These are phyloP conservation scores for Tamias sibiricus DNA, from an alignment of 2,113 vertebrate species.

Conservation along the genomic window DNA sequence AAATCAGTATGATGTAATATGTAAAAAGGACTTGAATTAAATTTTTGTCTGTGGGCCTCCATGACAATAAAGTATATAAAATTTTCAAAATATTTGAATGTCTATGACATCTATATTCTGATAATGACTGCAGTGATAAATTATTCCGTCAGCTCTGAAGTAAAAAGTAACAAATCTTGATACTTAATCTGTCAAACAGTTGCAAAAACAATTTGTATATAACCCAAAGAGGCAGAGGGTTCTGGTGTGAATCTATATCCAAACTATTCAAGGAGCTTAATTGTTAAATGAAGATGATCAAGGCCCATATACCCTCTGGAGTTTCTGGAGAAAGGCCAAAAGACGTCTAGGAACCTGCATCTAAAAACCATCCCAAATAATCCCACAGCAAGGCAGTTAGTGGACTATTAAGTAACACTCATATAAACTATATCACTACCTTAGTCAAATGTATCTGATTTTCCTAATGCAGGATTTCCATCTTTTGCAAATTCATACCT, in stretches of 20 bases:
- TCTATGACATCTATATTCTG: conserved; percentile 12
- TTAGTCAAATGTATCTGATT: not conserved
- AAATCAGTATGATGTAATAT: not conserved
- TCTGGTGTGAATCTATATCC: not conserved
- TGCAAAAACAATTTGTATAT: conserved; percentile 18
- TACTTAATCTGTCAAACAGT: conserved; percentile 5
- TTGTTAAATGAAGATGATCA: conserved; percentile 17
- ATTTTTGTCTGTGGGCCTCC: not conserved
- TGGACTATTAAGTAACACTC: not conserved
- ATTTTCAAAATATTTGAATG: conserved; percentile 44
- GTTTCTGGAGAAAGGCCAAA: not conserved
- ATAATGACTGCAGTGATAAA: conserved; percentile 5
- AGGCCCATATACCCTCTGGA: not conserved
- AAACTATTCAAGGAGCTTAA: not conserved
- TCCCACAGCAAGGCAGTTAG: not conserved
- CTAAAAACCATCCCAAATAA: not conserved
- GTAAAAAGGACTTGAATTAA: not conserved
- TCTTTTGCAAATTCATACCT: not conserved
- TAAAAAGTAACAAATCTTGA: not conserved
- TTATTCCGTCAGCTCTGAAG: conserved; percentile 16
- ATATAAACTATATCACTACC: not conserved
- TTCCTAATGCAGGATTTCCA: not conserved
- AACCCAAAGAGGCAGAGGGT: not conserved
- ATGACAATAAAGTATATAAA: conserved; percentile 10
- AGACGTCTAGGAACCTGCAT: not conserved